Evolutionary conservation across 2,888 invertebrate species (phyloP).

Genomic region (Stramonita haemastoma): DNA sequence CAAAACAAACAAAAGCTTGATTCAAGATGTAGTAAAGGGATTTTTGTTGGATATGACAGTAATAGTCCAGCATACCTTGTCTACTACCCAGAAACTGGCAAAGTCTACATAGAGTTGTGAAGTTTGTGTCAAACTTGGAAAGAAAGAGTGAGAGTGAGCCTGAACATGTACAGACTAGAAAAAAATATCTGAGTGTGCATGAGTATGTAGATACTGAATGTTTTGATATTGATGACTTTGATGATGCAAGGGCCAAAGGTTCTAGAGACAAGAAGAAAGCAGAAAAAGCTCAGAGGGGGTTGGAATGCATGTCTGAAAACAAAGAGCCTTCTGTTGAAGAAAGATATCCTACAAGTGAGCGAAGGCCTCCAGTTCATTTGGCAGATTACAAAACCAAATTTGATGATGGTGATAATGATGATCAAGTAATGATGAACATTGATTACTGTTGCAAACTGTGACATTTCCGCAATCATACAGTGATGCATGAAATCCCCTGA

Average conservation of each 20-base stretch:
- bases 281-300: background rate
- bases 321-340: constrained; percentile 30
- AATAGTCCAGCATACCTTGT: too few species aligned
- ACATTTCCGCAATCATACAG: too few species aligned
- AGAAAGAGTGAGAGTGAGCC: too few species aligned
- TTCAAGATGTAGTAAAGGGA: background rate
- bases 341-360: background rate
- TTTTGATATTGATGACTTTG: background rate
- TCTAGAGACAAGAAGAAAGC: background rate
- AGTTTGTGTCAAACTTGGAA: too few species aligned
- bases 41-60: too few species aligned
- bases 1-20: constrained; percentile 2
- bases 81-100: too few species aligned
- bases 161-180: too few species aligned
- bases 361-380: constrained; percentile 1
- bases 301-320: background rate
- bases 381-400: background rate
- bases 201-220: too few species aligned
- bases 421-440: background rate
- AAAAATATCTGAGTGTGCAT: background rate
- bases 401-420: too few species aligned
- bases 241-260: background rate
- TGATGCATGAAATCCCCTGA: too few species aligned
- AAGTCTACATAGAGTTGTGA: constrained; percentile 5
- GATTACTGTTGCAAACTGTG: background rate